These are phyloP conservation scores for Coremacera marginata DNA, from an alignment of 2,888 invertebrate genomes.

Conservation along the genomic window DNA sequence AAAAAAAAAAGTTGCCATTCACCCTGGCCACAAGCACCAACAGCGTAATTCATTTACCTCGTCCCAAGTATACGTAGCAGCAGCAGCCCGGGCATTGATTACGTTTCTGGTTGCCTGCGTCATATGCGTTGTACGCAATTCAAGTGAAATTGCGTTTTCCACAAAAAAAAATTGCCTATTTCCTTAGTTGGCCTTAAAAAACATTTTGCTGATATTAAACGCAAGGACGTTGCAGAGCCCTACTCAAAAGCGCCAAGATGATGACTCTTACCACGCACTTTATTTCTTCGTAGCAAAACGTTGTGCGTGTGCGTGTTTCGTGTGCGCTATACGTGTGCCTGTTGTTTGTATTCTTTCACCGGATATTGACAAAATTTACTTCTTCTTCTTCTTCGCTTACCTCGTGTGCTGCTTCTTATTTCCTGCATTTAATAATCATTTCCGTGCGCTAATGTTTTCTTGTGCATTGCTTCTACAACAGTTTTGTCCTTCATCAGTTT, in stretches of 20 bases:
- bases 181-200: constrained; percentile 5
- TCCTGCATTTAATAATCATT: constrained; percentile 53
- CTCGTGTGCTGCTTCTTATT: constrained; percentile 39
- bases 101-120: not conserved
- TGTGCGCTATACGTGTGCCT: not conserved
- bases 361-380: constrained; percentile 52
- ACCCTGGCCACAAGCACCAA: not conserved
- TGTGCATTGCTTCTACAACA: not conserved
- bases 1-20: not conserved
- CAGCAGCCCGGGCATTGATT: not conserved
- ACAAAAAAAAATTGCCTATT: constrained; percentile 18
- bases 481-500: not conserved
- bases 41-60: not conserved
- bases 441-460: constrained; percentile 39
- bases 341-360: constrained; percentile 23
- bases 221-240: not conserved
- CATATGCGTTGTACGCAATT: constrained; percentile 37
- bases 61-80: not conserved
- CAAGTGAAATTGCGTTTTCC: constrained; percentile 49
- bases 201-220: not conserved
- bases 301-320: not conserved
- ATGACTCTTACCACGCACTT: not conserved
- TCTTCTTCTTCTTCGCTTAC: not conserved
- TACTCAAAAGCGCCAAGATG: not conserved
- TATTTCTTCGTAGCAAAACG: not conserved